These are phyloP conservation scores for Neoarius graeffei DNA, from an alignment of 2,113 vertebrate species.

Conservation along the genomic window DNA sequence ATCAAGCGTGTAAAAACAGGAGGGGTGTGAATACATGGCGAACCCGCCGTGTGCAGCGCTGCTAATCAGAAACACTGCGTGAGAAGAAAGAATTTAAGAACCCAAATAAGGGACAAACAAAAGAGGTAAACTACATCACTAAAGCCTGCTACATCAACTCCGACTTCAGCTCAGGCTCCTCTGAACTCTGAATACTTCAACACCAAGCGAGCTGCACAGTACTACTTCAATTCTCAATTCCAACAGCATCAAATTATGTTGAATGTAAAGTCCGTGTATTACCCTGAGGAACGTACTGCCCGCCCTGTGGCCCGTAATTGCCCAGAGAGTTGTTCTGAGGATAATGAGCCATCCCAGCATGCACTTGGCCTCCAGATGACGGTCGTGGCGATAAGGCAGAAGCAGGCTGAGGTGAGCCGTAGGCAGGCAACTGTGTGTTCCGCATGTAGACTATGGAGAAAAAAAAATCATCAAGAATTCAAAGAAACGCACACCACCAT, in stretches of 20 bases:
- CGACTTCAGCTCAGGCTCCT: background rate
- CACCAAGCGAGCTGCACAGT: no score
- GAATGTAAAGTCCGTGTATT: conserved; percentile 47
- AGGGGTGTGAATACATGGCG: background rate
- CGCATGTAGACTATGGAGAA: conserved; percentile 87
- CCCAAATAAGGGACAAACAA: background rate
- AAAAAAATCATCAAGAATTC: background rate
- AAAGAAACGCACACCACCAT: background rate
- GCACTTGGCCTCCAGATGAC: conserved; percentile 93
- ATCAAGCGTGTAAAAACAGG: background rate
- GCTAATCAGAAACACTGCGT: background rate
- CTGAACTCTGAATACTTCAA: background rate
- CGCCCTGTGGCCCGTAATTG: conserved; percentile 89
- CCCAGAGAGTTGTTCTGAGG: conserved; percentile 95
- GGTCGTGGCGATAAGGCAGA: conserved; percentile 97
- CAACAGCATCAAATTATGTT: no score
- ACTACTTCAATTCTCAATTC: background rate
- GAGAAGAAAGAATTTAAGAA: background rate
- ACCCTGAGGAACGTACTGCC: conserved; percentile 95
- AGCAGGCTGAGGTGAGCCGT: conserved; percentile 92
- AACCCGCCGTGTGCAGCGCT: background rate
- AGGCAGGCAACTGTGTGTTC: conserved; percentile 93
- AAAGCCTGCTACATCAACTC: background rate
- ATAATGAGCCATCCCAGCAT: conserved; percentile 90
- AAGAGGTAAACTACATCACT: background rate